These are phyloP conservation scores for Maconellicoccus hirsutus DNA, from an alignment of 1,140 invertebrate genomes.

Conservation along the genomic window DNA sequence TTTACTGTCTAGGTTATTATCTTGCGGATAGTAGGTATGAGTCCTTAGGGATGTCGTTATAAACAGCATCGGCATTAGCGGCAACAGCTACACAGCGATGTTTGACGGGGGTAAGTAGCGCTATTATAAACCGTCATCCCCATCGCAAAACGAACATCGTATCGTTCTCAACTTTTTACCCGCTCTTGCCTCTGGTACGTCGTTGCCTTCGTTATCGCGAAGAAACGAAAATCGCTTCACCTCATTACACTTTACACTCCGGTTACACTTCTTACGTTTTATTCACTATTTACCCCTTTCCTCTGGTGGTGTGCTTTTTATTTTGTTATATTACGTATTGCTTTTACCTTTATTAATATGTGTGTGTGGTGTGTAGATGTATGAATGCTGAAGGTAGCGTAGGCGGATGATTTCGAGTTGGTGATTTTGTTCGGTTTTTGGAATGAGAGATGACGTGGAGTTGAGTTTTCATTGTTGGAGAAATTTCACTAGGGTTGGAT, in stretches of 20 bases:
- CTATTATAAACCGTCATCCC: conserved; percentile 16
- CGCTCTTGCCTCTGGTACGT: background rate
- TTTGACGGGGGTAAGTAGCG: conserved; percentile 10
- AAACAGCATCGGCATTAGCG: conserved; percentile 15
- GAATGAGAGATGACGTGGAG: too few species aligned
- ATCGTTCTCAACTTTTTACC: conserved; percentile 17
- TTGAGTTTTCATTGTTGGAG: too few species aligned
- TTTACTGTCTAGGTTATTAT: conserved; percentile 17
- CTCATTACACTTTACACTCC: conserved; percentile 20
- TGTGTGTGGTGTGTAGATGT: background rate
- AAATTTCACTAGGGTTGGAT: too few species aligned
- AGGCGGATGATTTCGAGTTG: too few species aligned
- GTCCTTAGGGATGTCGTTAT: conserved; percentile 18
- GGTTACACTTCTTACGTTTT: conserved; percentile 17
- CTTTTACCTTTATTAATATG: conserved; percentile 4
- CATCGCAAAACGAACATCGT: background rate
- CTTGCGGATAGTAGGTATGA: conserved; percentile 17
- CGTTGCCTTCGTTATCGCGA: conserved; percentile 10
- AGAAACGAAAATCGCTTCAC: conserved; percentile 19
- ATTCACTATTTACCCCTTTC: background rate
- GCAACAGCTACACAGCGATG: conserved; percentile 12
- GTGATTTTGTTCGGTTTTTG: too few species aligned
- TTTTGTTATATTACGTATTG: background rate
- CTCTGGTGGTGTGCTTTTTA: background rate
- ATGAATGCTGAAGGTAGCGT: background rate